Percentiles rank a stretch among this genome's conserved stretches.
Conservation (phyloP, 2,888 invertebrate species). For the Drosophila neotestacea region DNA sequence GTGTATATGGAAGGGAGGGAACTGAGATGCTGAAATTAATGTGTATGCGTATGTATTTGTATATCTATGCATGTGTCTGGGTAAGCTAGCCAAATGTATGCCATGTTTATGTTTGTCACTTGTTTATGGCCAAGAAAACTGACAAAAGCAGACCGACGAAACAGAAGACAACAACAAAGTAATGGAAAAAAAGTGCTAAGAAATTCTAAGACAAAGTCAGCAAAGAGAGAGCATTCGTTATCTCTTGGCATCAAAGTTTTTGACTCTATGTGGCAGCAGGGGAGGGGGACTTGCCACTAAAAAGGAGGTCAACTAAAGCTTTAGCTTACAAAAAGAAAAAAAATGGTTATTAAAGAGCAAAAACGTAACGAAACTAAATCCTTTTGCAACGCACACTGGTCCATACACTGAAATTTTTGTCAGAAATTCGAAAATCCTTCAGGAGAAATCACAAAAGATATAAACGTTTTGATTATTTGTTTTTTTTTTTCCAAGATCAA, state of each 20-base stretch:
- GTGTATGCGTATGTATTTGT: conserved; percentile 1
- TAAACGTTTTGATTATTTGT: too few species aligned
- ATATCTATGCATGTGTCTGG: conserved; percentile 15
- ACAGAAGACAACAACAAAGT: conserved; percentile 3
- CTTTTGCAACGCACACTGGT: neutral
- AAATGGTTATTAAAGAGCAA: conserved; percentile 47
- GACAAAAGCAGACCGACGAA: conserved; percentile 25
- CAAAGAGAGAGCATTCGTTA: conserved; percentile 32
- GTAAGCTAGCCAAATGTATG: conserved; percentile 41
- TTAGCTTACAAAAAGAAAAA: conserved; percentile 23
- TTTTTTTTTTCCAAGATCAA: too few species aligned
- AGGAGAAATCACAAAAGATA: too few species aligned
- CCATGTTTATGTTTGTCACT: conserved; percentile 62
- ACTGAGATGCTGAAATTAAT: conserved; percentile 58
- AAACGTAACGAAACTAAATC: conserved; percentile 47
- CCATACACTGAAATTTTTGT: too few species aligned
- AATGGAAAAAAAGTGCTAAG: conserved; percentile 34
- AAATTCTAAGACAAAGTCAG: conserved; percentile 44
- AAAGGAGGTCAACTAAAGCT: conserved; percentile 52
- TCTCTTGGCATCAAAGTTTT: conserved; percentile 37
- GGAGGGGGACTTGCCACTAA: neutral
- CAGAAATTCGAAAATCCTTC: too few species aligned
- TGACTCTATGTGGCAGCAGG: neutral
- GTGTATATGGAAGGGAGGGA: conserved; percentile 6
- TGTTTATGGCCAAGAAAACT: conserved; percentile 49